phyloP scores from a whole-genome alignment of 2,113 vertebrate genomes.

The Heterotilapia buettikoferi region DNA sequence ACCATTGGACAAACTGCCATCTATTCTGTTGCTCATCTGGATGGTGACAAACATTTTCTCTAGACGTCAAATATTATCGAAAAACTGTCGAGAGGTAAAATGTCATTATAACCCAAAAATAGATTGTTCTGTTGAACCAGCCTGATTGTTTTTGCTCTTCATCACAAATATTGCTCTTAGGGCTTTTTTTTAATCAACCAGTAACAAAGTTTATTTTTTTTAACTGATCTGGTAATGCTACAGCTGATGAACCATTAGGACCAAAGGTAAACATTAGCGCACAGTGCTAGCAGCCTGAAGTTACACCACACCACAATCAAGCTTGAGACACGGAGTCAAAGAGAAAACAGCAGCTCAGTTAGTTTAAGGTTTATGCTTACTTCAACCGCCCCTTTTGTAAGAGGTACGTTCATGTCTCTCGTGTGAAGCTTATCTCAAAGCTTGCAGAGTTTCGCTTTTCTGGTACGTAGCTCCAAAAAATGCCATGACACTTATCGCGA shows the following conservation, averaged over 20 bases:
- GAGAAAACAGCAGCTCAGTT: background rate
- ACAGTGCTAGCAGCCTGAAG: background rate
- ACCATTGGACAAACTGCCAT: background rate
- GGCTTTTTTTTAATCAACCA: background rate
- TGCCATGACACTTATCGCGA: conserved; percentile 13
- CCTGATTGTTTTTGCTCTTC: background rate
- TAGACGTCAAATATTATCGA: background rate
- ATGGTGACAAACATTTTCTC: background rate
- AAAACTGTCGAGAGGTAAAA: background rate
- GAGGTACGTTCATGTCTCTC: conserved; percentile 10
- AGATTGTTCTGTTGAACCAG: background rate
- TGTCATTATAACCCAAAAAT: background rate
- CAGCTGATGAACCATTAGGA: background rate
- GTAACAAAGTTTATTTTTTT: background rate
- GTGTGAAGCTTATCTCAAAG: background rate
- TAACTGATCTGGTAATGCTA: background rate
- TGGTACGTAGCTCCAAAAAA: background rate
- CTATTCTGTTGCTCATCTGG: background rate
- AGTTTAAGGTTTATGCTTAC: conserved; percentile 1
- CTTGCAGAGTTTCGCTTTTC: background rate
- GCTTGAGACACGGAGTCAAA: background rate
- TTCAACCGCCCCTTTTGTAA: conserved; percentile 51
- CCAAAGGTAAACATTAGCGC: background rate
- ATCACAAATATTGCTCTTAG: background rate
- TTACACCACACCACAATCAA: background rate